These are phyloP conservation scores for Zosterops hypoxanthus DNA, from an alignment of 2,113 vertebrate species.

Conservation along the genomic window DNA sequence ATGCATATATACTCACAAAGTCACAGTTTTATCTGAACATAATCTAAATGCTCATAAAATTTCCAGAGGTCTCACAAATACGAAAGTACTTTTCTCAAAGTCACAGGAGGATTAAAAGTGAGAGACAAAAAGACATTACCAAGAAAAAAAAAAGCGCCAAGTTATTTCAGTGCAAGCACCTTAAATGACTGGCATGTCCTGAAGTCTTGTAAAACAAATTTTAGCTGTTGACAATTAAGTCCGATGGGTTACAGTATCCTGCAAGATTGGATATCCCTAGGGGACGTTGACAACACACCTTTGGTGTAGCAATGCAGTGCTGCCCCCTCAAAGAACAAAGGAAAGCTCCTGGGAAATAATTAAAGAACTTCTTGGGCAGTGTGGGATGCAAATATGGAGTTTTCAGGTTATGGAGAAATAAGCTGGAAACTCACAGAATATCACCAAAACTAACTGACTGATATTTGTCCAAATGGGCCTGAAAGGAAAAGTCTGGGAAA, in stretches of 20 bases:
- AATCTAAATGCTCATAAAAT: background rate
- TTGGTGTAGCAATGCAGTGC: background rate
- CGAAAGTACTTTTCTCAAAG: background rate
- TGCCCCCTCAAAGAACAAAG: background rate
- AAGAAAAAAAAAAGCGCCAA: background rate
- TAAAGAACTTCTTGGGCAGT: background rate
- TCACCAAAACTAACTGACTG: background rate
- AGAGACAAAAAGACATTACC: background rate
- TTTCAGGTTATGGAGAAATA: slow-evolving; percentile 9
- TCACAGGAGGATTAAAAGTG: background rate
- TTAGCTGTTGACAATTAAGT: background rate
- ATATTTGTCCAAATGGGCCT: background rate
- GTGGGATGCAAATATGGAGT: background rate
- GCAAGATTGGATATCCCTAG: background rate
- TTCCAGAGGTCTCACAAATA: background rate
- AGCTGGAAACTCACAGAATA: background rate
- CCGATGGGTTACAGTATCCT: background rate
- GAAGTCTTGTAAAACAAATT: background rate
- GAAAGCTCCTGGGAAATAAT: slow-evolving; percentile 17
- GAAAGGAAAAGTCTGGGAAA: background rate
- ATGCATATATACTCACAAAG: background rate
- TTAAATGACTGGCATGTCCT: background rate
- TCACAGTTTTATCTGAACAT: background rate
- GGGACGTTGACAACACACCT: background rate
- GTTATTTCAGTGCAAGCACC: background rate